These are phyloP conservation scores for Spilosoma lubricipeda DNA, from an alignment of 2,888 invertebrate genomes.

Conservation along the genomic window DNA sequence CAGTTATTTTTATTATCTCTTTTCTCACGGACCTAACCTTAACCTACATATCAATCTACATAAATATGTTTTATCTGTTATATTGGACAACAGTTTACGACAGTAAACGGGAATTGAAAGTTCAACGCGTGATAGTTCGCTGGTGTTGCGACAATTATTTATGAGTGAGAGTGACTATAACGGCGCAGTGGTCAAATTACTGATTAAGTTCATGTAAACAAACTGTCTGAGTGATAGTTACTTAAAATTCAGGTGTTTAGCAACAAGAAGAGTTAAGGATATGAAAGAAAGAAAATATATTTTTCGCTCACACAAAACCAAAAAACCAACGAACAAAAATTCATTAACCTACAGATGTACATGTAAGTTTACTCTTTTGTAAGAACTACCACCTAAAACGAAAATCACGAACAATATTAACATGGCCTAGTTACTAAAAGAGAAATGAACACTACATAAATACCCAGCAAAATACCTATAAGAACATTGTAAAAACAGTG, in stretches of 20 bases:
- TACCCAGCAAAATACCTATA: background rate
- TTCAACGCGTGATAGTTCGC: constrained; percentile 35
- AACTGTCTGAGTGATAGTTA: background rate
- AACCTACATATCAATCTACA: constrained; percentile 38
- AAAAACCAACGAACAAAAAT: background rate
- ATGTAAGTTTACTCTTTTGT: background rate
- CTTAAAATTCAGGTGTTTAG: background rate
- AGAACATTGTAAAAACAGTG: background rate
- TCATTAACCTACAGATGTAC: too few relatives aligned
- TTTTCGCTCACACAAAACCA: background rate
- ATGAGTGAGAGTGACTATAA: constrained; percentile 4
- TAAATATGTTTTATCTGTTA: constrained; percentile 20
- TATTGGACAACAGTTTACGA: constrained; percentile 21
- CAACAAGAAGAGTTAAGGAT: too few relatives aligned
- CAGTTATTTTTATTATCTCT: constrained; percentile 44
- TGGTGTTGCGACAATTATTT: constrained; percentile 13
- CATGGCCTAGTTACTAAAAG: too few relatives aligned
- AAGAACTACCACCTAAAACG: background rate
- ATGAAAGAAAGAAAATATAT: too few relatives aligned
- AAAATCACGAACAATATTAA: too few relatives aligned
- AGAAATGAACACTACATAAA: background rate
- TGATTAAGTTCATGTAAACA: background rate
- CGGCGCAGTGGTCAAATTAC: background rate
- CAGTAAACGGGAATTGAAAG: constrained; percentile 27
- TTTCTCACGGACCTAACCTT: constrained; percentile 50